Conservation (phyloP, 2,113 vertebrate species). For the Aspidoscelis tigris region DNA sequence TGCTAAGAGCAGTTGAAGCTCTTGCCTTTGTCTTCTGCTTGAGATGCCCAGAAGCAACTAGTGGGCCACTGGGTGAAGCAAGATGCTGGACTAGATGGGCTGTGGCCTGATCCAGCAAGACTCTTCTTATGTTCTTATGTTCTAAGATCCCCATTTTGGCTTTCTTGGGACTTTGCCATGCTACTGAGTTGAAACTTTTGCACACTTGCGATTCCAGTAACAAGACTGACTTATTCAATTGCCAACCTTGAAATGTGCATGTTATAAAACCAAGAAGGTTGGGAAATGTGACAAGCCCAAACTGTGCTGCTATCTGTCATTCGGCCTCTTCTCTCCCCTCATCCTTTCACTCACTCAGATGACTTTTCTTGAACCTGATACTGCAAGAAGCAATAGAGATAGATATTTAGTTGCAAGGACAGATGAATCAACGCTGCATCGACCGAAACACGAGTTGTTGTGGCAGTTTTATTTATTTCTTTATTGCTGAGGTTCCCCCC, state of each 20-base stretch:
- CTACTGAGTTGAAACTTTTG: background rate
- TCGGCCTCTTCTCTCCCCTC: background rate
- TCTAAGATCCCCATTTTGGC: background rate
- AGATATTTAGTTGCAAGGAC: conserved; percentile 16
- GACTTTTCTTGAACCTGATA: conserved; percentile 42
- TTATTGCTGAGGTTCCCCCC: background rate
- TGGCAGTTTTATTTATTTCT: conserved; percentile 33
- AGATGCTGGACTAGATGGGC: too few species aligned
- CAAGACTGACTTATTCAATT: conserved; percentile 16
- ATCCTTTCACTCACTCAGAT: conserved; percentile 28
- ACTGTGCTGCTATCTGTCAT: conserved; percentile 12
- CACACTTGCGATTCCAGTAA: conserved; percentile 15
- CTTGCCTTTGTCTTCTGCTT: too few species aligned
- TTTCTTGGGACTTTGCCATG: background rate
- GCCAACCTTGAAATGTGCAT: conserved; percentile 1
- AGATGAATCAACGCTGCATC: conserved; percentile 3
- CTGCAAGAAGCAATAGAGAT: conserved; percentile 10
- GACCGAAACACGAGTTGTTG: conserved; percentile 6
- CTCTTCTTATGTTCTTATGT: too few species aligned
- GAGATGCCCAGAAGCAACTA: too few species aligned
- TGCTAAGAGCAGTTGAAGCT: too few species aligned
- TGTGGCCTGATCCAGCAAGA: too few species aligned
- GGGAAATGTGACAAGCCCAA: conserved; percentile 22
- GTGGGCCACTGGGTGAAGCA: too few species aligned
- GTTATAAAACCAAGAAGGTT: conserved; percentile 14